Evolutionary conservation across 2,797 vertebrate species (phyloP), one percentile per base, ranked within the genome.

Genomic region (Chrysocyon brachyurus): DNA sequence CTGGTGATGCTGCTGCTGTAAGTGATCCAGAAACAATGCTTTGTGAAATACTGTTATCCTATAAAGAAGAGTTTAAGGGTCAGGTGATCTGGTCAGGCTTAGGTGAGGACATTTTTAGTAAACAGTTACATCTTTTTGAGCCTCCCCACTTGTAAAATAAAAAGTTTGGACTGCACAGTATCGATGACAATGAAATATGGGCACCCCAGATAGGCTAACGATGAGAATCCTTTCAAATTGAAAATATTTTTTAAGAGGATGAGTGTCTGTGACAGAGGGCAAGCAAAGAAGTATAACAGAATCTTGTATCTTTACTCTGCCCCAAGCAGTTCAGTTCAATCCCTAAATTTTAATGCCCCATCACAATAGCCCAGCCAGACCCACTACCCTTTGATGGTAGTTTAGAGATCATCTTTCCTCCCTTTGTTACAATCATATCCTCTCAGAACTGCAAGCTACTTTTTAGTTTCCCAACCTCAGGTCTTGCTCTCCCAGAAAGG

Each of bases 201-300:
- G 14, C 3, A 56, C 10, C 9, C 6, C 36, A 72, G 3, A 66
- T 21, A 85, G 6, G 26, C n/a, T 82, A 36, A 56, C 49, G 54
- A 78, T 63, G 16, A 94, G 8, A 22, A 77, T n/a, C 26, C 4
- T 54, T 12, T 90, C 40, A 57, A 84, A 84, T 1, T 8, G 24
- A 96, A 96, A 92, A 33, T n/a, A 7, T 46, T 87, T 2, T 96
- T 92, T 79, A 61, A 77, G 28, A 78, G 24, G 26, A 36, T 10
- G 24, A 46, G 3, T 46, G 6, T 73, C 75, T 63, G 40, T 49
- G 24, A 66, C 9, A 64, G 16, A 56, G 19, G 16, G 10, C 40
- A 46, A 46, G 26, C 31, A 83, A 52, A 63, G 19, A 86, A 59
- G 15, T 64, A n/a, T 28, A 92, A 22, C 12, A 22, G 15, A 95